These are phyloP conservation scores for Drosophila mayaguana DNA, from an alignment of 2,888 invertebrate genomes.

Conservation along the genomic window DNA sequence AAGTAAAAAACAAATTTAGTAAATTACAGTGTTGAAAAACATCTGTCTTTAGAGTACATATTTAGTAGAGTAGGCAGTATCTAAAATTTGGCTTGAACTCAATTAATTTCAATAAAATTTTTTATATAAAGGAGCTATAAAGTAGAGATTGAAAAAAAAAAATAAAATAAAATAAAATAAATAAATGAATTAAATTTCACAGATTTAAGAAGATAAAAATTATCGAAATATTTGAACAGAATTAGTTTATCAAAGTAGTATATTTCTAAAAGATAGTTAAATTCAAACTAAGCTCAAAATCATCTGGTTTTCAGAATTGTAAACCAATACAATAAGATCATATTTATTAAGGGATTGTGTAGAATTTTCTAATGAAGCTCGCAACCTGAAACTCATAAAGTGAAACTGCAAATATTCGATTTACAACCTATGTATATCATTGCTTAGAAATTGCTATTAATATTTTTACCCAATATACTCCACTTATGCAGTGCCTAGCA, in stretches of 20 bases:
- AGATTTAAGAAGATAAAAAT: too few species aligned
- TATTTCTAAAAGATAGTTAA: too few species aligned
- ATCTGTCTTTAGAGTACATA: not conserved
- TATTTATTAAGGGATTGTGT: too few species aligned
- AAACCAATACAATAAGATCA: not conserved
- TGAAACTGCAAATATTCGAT: not conserved
- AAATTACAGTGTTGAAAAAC: constrained; percentile 2
- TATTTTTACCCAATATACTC: not conserved
- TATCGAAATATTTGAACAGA: too few species aligned
- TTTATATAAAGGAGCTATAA: not conserved
- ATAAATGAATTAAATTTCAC: too few species aligned
- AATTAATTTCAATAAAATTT: not conserved
- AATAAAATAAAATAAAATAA: too few species aligned
- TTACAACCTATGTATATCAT: too few species aligned
- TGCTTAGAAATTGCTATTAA: not conserved
- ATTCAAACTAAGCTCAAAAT: too few species aligned
- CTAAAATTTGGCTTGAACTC: not conserved
- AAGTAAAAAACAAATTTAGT: not conserved
- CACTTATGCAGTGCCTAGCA: not conserved
- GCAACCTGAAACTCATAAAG: too few species aligned
- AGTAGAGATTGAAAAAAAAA: too few species aligned
- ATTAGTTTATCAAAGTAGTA: too few species aligned
- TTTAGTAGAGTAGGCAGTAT: not conserved
- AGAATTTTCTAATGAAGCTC: too few species aligned
- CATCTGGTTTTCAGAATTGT: not conserved